A percentile compares a stretch with the other conserved stretches of the same genome.
Evolutionary conservation across 2,888 invertebrate genomes (phyloP).

Genomic region (Volucella inflata): DNA sequence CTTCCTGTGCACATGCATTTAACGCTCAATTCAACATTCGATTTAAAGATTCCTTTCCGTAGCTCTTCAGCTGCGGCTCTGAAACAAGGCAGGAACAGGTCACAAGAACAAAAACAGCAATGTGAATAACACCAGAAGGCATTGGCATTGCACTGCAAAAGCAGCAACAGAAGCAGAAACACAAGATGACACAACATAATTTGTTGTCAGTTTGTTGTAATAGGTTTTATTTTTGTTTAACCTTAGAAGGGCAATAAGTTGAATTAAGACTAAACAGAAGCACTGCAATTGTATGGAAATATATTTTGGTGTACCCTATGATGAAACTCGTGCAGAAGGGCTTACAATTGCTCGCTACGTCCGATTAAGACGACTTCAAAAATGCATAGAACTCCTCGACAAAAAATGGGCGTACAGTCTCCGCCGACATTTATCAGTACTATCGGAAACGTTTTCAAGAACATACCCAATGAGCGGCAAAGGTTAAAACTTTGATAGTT

Average conservation of each 20-base stretch:
- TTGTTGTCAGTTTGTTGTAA: slow-evolving; percentile 59
- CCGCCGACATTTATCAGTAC: no score
- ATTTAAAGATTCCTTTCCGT: slow-evolving; percentile 25
- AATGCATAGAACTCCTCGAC: no score
- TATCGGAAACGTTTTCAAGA: no score
- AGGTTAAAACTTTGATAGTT: no score
- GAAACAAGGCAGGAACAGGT: not conserved
- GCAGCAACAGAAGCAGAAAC: not conserved
- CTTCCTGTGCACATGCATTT: slow-evolving; percentile 41
- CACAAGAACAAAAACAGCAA: not conserved
- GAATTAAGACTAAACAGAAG: slow-evolving; percentile 4
- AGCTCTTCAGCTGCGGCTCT: not conserved
- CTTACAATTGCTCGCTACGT: no score
- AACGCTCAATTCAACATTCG: slow-evolving; percentile 50
- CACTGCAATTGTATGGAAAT: not conserved
- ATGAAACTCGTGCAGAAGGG: not conserved
- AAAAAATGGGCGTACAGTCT: no score
- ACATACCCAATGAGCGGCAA: no score
- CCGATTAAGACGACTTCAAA: no score
- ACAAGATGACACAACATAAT: slow-evolving; percentile 49
- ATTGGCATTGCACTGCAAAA: slow-evolving; percentile 3
- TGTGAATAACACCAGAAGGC: slow-evolving; percentile 4
- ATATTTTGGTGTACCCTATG: not conserved
- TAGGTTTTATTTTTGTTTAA: slow-evolving; percentile 47
- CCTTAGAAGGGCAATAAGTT: slow-evolving; percentile 21